Base-by-base conservation (phyloP, 2,797 vertebrate genomes). In the Eulemur coronatus region DNA sequence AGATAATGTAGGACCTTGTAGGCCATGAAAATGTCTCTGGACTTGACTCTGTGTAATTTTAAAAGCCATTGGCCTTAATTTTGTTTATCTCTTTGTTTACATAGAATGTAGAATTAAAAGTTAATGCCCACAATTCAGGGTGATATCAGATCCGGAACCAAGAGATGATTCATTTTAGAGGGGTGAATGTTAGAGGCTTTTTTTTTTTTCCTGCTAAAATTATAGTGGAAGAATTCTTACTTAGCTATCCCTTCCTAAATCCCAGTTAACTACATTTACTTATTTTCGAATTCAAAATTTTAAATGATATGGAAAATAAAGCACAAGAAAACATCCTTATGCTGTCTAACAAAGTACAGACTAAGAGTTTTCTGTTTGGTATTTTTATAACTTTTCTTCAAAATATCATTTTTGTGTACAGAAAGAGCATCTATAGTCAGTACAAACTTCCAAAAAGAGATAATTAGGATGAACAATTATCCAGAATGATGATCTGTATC, bases 371-470 rank as follows among this genome's bases (percentile, higher is more conserved):
- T 50, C n/a, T 48, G 1, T 35, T 76, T 84, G 73, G 33, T 46
- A 69, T 57, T 76, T 73, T 73, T 50, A 30, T 3, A 30, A 84
- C 30, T 70, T 55, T 57, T 90, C 88, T 94, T 78, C 38, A 86
- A 92, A 86, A 76, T 67, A 38, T 52, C 4, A 75, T 89, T 96
- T 93, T 89, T 14, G 75, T 28, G 8, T 75, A 96, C 52, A 94
- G 20, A 94, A 84, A 87, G 3, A 52, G 0, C 43, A 91, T 72
- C 48, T 52, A 30, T 61, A 73, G 57, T 26, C 9, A 89, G n/a
- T 33, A 81, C 48, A 93, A 22, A 87, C 7, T 50, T 93, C 24
- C 91, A 50, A 78, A 84, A 59, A 89, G 69, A 76, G 14, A 50
- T 35, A 80, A 33, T 84, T 75, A 50, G 43, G 6, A 48, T 82